Evolutionary conservation across 2,888 invertebrate species (phyloP), one percentile per base, ranked within the genome.

Genomic region (Troides helena): DNA sequence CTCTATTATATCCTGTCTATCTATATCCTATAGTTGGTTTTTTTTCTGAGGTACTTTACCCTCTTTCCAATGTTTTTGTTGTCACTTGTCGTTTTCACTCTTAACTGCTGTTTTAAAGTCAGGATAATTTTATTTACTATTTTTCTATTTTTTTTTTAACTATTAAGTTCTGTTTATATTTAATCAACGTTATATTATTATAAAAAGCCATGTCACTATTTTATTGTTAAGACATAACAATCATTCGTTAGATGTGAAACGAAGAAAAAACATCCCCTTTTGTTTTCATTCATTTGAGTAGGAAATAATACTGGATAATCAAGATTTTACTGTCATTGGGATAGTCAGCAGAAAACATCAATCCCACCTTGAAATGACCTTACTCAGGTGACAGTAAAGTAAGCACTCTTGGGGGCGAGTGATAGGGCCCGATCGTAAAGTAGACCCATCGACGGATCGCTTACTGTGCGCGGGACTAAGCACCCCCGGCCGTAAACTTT

Each of bases 381-480:
- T 89, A 90, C 85, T 89, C 90, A 90, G 91, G 89, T 88, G 88
- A 82, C 88, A 80, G 86, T 91, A 90, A 91, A 91, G 79, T 77
- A 70, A 71, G 77, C 80, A 78, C 86, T 81, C 84, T 75, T 72
- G 83, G 83, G 82, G 79, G 76, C 68, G 72, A 75, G 86, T 84
- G 82, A 84, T 84, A 81, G 82, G 76, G 80, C 76, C 74, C 77
- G 83, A 76, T 90, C 89, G 90, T 91, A 90, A 91, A 90, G 73
- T 75, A 81, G 75, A 78, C 77, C 81, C 82, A 84, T 82, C 83
- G 79, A 73, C 74, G 83, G 81, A 81, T 76, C 84, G 90, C 89
- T 88, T 84, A 87, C 85, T 73, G 74, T 71, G 83, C 83, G 77
- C 77, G 67, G 68, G 77, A 80, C 83, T 82, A 81, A 82, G 78